A percentile compares a stretch with the other conserved stretches of the same genome.
Evolutionary conservation across 2,113 vertebrate genomes (phyloP).

Genomic region (Balaeniceps rex): DNA sequence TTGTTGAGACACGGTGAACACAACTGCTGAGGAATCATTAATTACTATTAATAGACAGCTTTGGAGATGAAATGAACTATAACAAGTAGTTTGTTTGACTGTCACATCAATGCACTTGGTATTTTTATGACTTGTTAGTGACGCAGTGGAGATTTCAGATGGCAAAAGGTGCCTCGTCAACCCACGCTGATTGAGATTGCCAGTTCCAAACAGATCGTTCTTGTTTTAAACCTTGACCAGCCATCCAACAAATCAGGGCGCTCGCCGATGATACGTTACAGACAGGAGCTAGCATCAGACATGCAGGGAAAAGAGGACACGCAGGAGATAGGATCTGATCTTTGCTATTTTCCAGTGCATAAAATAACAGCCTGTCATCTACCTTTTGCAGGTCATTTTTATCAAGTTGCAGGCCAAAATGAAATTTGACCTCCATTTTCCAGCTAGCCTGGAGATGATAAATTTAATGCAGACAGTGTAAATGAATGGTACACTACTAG

Average conservation of each 20-base stretch:
- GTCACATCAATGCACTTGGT: slow-evolving; percentile 57
- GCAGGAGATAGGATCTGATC: slow-evolving; percentile 53
- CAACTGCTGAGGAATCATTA: slow-evolving; percentile 72
- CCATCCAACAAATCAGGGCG: slow-evolving; percentile 61
- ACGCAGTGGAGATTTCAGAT: slow-evolving; percentile 45
- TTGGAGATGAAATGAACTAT: slow-evolving; percentile 68
- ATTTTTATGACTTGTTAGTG: slow-evolving; percentile 69
- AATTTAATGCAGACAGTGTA: slow-evolving; percentile 62
- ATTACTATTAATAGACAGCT: slow-evolving; percentile 74
- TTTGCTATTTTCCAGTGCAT: slow-evolving; percentile 71
- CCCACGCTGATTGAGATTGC: slow-evolving; percentile 47
- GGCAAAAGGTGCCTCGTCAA: slow-evolving; percentile 49
- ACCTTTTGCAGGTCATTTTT: slow-evolving; percentile 78
- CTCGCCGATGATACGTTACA: slow-evolving; percentile 1
- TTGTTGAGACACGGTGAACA: slow-evolving; percentile 51
- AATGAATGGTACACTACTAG: slow-evolving; percentile 36
- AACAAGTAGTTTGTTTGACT: slow-evolving; percentile 64
- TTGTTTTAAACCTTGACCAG: slow-evolving; percentile 64
- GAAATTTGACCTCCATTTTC: slow-evolving; percentile 79
- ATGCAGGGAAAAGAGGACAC: slow-evolving; percentile 9
- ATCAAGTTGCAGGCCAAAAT: slow-evolving; percentile 72
- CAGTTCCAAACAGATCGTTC: slow-evolving; percentile 59
- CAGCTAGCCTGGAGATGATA: slow-evolving; percentile 57
- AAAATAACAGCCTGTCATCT: slow-evolving; percentile 78
- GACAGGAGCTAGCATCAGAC: slow-evolving; percentile 20